Evolutionary conservation across 2,113 vertebrate genomes (phyloP).

Genomic region (Chionodraco myersi): DNA sequence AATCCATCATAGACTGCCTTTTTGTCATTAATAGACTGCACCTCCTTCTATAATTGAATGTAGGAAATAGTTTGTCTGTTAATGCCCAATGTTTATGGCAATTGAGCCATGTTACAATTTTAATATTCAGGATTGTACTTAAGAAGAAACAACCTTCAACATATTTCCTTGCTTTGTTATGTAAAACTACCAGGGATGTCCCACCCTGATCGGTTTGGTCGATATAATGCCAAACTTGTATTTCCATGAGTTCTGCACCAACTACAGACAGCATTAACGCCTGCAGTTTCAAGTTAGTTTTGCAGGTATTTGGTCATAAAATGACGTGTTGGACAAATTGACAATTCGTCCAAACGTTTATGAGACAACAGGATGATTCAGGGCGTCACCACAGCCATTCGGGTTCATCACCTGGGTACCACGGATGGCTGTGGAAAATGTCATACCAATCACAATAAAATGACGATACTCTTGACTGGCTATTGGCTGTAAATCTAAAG

Average conservation of each 20-base stretch:
- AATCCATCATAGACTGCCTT: neutral
- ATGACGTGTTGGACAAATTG: neutral
- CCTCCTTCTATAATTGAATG: neutral
- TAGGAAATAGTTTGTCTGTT: conserved; percentile 57
- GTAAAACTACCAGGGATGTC: too few species aligned
- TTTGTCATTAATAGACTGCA: conserved; percentile 7
- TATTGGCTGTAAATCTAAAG: neutral
- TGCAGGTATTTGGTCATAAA: neutral
- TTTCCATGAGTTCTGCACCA: neutral
- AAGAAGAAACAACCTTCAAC: neutral
- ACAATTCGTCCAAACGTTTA: neutral
- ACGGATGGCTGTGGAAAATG: neutral
- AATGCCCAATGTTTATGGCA: neutral
- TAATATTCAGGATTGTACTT: neutral
- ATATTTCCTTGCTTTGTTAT: neutral
- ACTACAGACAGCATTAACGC: neutral
- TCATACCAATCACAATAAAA: neutral
- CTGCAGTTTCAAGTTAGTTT: neutral
- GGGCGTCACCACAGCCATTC: neutral
- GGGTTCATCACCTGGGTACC: neutral
- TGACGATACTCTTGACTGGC: neutral
- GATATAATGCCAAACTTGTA: too few species aligned
- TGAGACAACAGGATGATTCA: neutral
- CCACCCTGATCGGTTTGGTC: too few species aligned
- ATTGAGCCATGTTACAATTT: conserved; percentile 15